Conservation (phyloP, 2,888 invertebrate genomes). For the Hedya salicella region DNA sequence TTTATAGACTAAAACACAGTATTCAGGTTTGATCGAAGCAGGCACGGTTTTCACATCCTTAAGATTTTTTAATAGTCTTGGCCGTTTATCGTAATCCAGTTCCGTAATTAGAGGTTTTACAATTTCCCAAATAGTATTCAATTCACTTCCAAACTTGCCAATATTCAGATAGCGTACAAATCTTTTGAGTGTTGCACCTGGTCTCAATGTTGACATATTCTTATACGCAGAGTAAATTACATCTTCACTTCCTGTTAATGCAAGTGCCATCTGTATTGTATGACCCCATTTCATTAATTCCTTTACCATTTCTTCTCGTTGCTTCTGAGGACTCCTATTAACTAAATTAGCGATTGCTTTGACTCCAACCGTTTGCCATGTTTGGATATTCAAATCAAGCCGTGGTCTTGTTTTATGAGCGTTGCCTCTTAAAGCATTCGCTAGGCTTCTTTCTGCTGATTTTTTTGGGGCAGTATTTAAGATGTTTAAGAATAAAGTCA, state of each 20-base stretch:
- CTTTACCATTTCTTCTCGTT: background rate
- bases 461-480: constrained; percentile 9
- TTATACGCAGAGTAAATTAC: constrained; percentile 10
- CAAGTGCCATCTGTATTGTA: constrained; percentile 10
- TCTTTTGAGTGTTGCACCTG: constrained; percentile 22
- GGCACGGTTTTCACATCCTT: constrained; percentile 6
- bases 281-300: constrained; percentile 10
- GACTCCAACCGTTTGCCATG: constrained; percentile 22
- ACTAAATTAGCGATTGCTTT: constrained; percentile 19
- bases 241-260: constrained; percentile 16
- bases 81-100: background rate
- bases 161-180: constrained; percentile 19
- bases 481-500: background rate
- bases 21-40: constrained; percentile 14
- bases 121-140: constrained; percentile 3
- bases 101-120: constrained; percentile 22
- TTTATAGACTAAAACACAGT: constrained; percentile 15
- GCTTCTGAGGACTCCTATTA: background rate
- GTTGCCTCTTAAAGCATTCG: constrained; percentile 28
- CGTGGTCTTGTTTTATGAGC: constrained; percentile 19
- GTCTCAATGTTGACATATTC: constrained; percentile 1
- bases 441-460: constrained; percentile 24
- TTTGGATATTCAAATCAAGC: constrained; percentile 3
- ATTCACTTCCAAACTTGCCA: background rate
- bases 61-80: background rate